Evolutionary conservation across 2,113 vertebrate species (phyloP).

Genomic region (Diadophis punctatus): DNA sequence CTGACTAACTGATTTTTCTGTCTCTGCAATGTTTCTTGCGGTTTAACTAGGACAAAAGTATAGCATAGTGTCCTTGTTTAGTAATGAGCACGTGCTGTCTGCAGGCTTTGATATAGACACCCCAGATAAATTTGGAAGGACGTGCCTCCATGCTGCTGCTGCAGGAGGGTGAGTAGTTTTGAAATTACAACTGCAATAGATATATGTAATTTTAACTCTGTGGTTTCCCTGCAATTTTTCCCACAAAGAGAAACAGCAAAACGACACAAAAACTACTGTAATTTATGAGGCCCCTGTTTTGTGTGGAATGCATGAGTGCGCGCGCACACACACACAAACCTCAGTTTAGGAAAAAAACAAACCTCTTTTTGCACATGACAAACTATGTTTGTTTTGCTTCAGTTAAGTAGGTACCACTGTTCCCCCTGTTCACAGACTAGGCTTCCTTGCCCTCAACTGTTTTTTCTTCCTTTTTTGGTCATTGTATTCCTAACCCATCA

Average conservation of each 20-base stretch:
- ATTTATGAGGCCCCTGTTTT: background rate
- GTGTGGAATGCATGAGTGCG: background rate
- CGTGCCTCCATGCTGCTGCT: conserved; percentile 94
- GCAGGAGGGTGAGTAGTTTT: conserved; percentile 89
- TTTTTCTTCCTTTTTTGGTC: background rate
- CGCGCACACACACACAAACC: background rate
- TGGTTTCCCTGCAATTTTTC: background rate
- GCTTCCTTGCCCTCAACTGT: background rate
- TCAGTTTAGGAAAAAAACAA: background rate
- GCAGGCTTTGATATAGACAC: conserved; percentile 98
- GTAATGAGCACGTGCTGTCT: conserved; percentile 94
- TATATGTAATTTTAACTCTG: background rate
- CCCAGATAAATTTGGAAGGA: conserved; percentile 92
- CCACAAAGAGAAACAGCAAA: background rate
- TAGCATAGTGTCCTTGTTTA: conserved; percentile 91
- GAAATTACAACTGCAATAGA: background rate
- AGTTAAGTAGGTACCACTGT: background rate
- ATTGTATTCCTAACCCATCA: background rate
- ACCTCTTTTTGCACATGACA: background rate
- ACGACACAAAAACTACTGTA: background rate
- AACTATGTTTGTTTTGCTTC: background rate
- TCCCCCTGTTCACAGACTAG: background rate
- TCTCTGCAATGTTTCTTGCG: conserved; percentile 77
- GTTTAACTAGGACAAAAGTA: conserved; percentile 88
- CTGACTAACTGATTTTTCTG: conserved; percentile 79